A percentile compares a stretch with the other conserved stretches of the same genome.
Evolutionary conservation across 2,113 vertebrate species (phyloP).

Genomic region (Cryptoleucopteryx plumbea): DNA sequence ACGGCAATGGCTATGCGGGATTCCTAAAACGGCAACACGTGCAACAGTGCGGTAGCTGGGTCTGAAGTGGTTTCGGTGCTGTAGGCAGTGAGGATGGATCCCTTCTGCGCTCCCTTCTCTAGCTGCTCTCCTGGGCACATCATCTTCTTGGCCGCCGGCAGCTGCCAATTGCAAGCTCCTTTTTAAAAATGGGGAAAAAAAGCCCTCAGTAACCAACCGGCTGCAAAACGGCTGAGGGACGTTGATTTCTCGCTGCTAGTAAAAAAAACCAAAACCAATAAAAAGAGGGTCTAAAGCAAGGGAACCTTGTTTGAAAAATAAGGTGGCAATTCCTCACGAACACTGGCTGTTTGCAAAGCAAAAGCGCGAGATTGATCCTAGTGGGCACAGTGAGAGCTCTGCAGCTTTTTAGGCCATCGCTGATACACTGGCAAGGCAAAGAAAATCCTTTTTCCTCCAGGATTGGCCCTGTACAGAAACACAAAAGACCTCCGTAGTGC

Average conservation of each 20-base stretch:
- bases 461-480: background rate
- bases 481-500: background rate
- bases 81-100: background rate
- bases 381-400: background rate
- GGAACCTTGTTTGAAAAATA: background rate
- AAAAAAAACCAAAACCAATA: background rate
- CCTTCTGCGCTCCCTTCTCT: background rate
- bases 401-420: background rate
- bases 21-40: background rate
- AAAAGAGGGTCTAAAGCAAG: background rate
- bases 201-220: background rate
- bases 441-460: background rate
- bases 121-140: background rate
- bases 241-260: background rate
- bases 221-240: background rate
- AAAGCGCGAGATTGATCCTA: background rate
- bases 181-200: background rate
- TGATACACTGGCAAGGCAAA: background rate
- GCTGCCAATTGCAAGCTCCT: background rate
- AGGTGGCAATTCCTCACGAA: background rate
- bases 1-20: fast-evolving
- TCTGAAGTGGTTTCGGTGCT: fast-evolving
- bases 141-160: background rate
- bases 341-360: background rate
- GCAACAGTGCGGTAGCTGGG: fast-evolving